These are phyloP conservation scores for Colletes collaris DNA, from an alignment of 2,888 invertebrate species.

Conservation along the genomic window DNA sequence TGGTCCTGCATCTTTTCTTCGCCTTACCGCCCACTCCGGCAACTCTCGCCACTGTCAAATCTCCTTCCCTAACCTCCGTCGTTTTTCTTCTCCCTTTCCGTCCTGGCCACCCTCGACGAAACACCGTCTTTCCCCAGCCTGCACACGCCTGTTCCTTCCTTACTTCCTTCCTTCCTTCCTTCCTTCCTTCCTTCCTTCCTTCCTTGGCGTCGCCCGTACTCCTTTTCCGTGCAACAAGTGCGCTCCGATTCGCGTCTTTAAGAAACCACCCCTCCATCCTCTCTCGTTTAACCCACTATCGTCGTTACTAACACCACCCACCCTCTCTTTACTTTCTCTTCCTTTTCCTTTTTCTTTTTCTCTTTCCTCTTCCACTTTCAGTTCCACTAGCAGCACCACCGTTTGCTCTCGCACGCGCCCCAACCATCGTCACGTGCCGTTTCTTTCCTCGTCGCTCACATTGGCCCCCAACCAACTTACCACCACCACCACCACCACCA, in stretches of 20 bases:
- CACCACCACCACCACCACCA: slow-evolving; percentile 5
- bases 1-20: slow-evolving; percentile 54
- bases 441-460: neutral
- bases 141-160: slow-evolving; percentile 51
- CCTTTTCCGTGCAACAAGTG: slow-evolving; percentile 80
- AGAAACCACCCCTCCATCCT: slow-evolving; percentile 71
- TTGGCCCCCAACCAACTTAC: slow-evolving; percentile 6
- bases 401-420: neutral
- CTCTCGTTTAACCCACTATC: slow-evolving; percentile 55
- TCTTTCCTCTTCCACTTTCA: neutral
- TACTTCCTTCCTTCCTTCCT: slow-evolving; percentile 39
- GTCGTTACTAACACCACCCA: slow-evolving; percentile 49
- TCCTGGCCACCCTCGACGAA: slow-evolving; percentile 37
- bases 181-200: slow-evolving; percentile 57
- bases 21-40: slow-evolving; percentile 38
- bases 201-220: slow-evolving; percentile 55
- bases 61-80: slow-evolving; percentile 45
- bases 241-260: slow-evolving; percentile 78
- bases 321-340: slow-evolving; percentile 12
- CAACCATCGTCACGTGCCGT: neutral
- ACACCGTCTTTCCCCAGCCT: slow-evolving; percentile 24
- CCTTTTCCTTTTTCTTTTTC: slow-evolving; percentile 13
- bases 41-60: slow-evolving; percentile 60
- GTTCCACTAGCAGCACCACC: neutral
- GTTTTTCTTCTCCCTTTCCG: slow-evolving; percentile 62